Evolutionary conservation across 2,888 invertebrate species (phyloP), one percentile per base, ranked within the genome.

Genomic region (Malachius bipustulatus): DNA sequence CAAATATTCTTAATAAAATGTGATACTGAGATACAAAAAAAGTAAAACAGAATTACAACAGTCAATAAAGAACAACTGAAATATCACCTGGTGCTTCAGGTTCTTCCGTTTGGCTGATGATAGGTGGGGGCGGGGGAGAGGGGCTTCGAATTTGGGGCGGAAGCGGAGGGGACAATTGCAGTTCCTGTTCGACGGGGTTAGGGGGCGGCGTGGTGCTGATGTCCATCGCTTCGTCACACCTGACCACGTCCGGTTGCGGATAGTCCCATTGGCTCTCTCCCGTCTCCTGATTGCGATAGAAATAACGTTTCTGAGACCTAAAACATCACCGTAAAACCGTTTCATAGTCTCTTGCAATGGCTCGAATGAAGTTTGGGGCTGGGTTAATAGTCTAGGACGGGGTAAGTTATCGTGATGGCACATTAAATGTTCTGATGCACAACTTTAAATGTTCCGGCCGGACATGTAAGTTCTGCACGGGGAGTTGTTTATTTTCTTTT

Each of bases 221-320:
- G 49, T 73, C 73, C 73, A 73, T 73, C 14, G 70, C 71, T 46
- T 71, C 70, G 30, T 69, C 66, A 31, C 64, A 66, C 16, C 63
- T 59, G 12, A 57, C 59, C 40, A 64, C 58, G 43, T 66, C 66
- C 4, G 60, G 56, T 38, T 66, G 63, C 2, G 74, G 74, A 56
- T 70, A 78, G 45, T 74, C 74, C 77, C 77, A 77, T 54, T 74
- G 75, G 32, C 71, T 68, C 42, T 69, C 68, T 19, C 72, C 73
- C 14, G 67, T 71, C 41, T 56, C 53, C 41, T 64, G 56, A 57
- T 77, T 73, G 54, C 69, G 69, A 64, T 77, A 78, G 66, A 67
- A 76, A 64, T 78, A 78, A 47, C 75, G 68, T 62, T 74, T 75
- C 66, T 71, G 70, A 49, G 66, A 63, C 63, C 77, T 77, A 70